Base-by-base conservation (phyloP, 2,888 invertebrate genomes). In the Cheilosia variabilis region DNA sequence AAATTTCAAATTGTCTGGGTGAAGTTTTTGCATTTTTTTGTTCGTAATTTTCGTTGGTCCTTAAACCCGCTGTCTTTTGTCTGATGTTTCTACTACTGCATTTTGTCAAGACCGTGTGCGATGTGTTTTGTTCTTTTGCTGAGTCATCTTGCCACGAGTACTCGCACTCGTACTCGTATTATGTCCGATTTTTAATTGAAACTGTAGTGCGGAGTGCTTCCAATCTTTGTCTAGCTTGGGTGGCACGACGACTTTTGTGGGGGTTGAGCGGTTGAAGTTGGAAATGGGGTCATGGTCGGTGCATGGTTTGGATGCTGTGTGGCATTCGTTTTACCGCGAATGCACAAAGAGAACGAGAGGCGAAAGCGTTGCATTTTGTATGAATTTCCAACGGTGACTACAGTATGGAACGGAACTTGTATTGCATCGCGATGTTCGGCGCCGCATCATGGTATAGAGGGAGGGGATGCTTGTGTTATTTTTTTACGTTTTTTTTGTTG, bases 141-240 rank as follows among this genome's bases (percentile, higher is more conserved):
- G 81, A 81, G 58, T 81, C 75, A 52, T 80, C 84, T 75, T 75
- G n/a, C 69, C 50, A 75, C 41, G 75, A 80, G 80, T 34, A 31
- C 31, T 31, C 27, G 27, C 1, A 24, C 24, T 24, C 24, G 4
- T 24, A 27, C 31, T 31, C 31, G 31, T 31, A 80, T 80, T 80
- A 77, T 84, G 84, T 81, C 86, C 81, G 72, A 68, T 68, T 76
- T 81, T 81, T 86, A 86, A 81, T 86, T 81, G 86, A 86, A 84
- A 84, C 75, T 65, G 65, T 60, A 53, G 60, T 50, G 47, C 31
- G 19, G 75, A 50, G 62, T 66, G 75, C 43, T 52, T 10, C 34
- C 27, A 65, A 63, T 69, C 43, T 37, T n/a, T 50, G 69, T 69
- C 66, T 68, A 57, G 13, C 53, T 58, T 57, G 69, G 78, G 43